These are phyloP conservation scores for Aporrectodea caliginosa DNA, from an alignment of 1,140 invertebrate genomes.

Conservation along the genomic window DNA sequence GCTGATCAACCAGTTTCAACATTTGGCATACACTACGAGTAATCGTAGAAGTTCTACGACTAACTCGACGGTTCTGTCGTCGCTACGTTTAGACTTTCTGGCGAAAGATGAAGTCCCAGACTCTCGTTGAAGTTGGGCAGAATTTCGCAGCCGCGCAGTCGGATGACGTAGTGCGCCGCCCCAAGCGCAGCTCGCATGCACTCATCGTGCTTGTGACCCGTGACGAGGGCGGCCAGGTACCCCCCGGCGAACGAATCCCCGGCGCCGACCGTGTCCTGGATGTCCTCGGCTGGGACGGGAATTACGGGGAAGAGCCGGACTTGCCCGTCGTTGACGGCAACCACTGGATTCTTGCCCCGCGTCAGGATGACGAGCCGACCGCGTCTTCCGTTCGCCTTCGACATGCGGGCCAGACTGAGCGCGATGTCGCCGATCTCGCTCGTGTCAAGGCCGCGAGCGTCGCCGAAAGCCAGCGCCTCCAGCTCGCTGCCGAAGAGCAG, in stretches of 20 bases:
- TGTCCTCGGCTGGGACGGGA: background rate
- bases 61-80: too few relatives aligned
- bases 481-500: background rate
- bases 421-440: background rate
- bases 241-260: background rate
- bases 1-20: too few relatives aligned
- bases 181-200: background rate
- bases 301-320: background rate
- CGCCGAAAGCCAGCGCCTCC: background rate
- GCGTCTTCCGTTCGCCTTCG: background rate
- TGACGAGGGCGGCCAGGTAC: background rate
- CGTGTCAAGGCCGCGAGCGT: background rate
- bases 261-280: background rate
- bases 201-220: background rate
- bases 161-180: background rate
- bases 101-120: too few relatives aligned
- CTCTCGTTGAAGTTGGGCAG: too few relatives aligned
- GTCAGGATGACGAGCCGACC: background rate
- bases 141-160: background rate
- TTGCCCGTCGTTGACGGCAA: background rate
- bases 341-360: background rate
- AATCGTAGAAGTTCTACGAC: too few relatives aligned
- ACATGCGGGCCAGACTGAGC: background rate
- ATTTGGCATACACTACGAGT: too few relatives aligned
- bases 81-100: too few relatives aligned